Conservation (phyloP, 1,140 invertebrate genomes). For the Adoxophyes honmai region DNA sequence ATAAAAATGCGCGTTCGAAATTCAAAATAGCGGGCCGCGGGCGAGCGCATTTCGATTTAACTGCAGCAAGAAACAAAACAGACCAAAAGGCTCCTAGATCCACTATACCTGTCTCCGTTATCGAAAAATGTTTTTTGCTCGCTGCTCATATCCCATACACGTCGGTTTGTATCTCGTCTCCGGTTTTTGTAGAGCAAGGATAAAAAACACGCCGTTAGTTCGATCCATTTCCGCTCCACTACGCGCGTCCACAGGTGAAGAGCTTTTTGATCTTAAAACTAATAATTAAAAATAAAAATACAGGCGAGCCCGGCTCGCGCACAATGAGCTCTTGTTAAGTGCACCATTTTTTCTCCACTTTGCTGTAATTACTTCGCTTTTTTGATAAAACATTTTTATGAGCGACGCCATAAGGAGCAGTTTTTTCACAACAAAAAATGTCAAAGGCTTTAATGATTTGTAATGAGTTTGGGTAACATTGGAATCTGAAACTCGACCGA, state of each 20-base stretch:
- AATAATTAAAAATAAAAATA: slow-evolving; percentile 65
- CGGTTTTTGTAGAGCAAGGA: slow-evolving; percentile 57
- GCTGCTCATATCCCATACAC: slow-evolving; percentile 52
- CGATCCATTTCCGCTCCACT: slow-evolving; percentile 66
- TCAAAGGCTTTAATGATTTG: slow-evolving; percentile 14
- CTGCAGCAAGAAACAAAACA: slow-evolving; percentile 46
- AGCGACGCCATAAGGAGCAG: slow-evolving; percentile 1
- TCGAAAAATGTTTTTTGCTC: slow-evolving; percentile 41
- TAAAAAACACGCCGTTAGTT: slow-evolving; percentile 58
- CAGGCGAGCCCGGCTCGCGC: slow-evolving; percentile 22
- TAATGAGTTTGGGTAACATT: background rate
- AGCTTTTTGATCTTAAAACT: slow-evolving; percentile 48
- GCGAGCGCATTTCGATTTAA: slow-evolving; percentile 33
- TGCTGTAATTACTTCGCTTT: slow-evolving; percentile 29
- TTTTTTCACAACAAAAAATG: slow-evolving; percentile 20
- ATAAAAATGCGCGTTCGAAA: slow-evolving; percentile 51
- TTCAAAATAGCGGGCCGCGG: slow-evolving; percentile 52
- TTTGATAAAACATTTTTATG: slow-evolving; percentile 14
- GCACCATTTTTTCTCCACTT: slow-evolving; percentile 36
- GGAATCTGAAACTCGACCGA: slow-evolving; percentile 20
- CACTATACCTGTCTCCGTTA: slow-evolving; percentile 29
- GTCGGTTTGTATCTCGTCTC: slow-evolving; percentile 58
- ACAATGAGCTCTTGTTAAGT: slow-evolving; percentile 55
- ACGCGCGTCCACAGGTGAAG: slow-evolving; percentile 64
- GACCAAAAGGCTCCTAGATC: slow-evolving; percentile 29